phyloP scores from a whole-genome alignment of 1,140 invertebrate genomes.

The Aphidius gifuensis region DNA sequence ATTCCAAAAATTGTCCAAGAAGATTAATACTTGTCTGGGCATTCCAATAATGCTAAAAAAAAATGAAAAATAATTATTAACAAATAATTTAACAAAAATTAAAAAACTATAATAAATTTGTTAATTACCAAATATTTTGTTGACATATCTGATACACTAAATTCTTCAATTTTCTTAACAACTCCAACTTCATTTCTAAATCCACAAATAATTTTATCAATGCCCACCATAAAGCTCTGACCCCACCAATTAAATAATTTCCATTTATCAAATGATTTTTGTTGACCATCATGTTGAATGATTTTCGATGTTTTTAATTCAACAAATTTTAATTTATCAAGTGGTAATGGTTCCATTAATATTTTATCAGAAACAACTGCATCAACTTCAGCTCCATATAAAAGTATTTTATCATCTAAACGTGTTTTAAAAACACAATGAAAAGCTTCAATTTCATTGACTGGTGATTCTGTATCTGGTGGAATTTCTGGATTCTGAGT shows the following conservation, averaged over 20 bases:
- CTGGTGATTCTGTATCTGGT: constrained; percentile 49
- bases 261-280: constrained; percentile 52
- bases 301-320: constrained; percentile 63
- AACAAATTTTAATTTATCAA: constrained; percentile 54
- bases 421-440: constrained; percentile 55
- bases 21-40: too few species aligned
- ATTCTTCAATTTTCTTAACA: constrained; percentile 52
- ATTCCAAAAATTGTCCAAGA: too few species aligned
- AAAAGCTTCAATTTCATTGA: constrained; percentile 66
- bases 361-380: constrained; percentile 49
- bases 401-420: constrained; percentile 55
- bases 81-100: too few species aligned
- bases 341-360: constrained; percentile 34
- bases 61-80: too few species aligned
- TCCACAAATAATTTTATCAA: constrained; percentile 66
- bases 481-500: constrained; percentile 55
- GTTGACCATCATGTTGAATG: constrained; percentile 53
- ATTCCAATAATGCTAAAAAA: too few species aligned
- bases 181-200: constrained; percentile 66
- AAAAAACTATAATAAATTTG: too few species aligned
- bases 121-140: too few species aligned
- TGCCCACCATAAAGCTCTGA: constrained; percentile 69
- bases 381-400: constrained; percentile 67
- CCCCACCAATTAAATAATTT: constrained; percentile 65
- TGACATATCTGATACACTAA: background rate